Evolutionary conservation across 2,113 vertebrate genomes (phyloP), one percentile per base, ranked within the genome.

Genomic region (Mugil cephalus): DNA sequence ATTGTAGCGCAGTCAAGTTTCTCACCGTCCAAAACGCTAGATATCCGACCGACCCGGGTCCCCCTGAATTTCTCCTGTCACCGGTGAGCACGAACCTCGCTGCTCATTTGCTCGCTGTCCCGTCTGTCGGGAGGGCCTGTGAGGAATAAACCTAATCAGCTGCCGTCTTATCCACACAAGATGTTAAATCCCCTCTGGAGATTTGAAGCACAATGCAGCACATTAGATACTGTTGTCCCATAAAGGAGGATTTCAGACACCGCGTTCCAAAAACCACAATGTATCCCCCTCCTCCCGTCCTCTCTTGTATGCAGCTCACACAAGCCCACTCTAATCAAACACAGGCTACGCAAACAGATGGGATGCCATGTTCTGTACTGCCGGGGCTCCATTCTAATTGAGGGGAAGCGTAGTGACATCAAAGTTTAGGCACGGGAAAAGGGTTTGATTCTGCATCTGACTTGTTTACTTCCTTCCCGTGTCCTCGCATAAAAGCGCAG

Each of bases 391-490:
- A 64, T 40, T 61, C 76, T 91, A 85, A 91, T 88, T 80, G 76
- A 80, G 40, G 40, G 10, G 74, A 53, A 80, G 70, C 80, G 83
- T 82, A 83, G 68, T 84, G 63, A 83, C 78, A 87, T 89, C 77
- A 81, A 80, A 69, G 77, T 77, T 73, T 54, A 30, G 65, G 82
- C 68, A 84, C 43, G 76, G 80, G 48, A 60, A 73, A 67, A 51
- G 52, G 77, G 62, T 89, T 17, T 75, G 63, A 74, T 66, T 59
- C 43, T 50, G 42, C 10, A 15, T 50, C 40, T 78, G 76, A 47
- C 7, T 48, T 75, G 67, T 77, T 70, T 73, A 58, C 51, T 35
- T 60, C 24, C 24, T 3, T 30, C 5, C 24, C 24, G 5, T 30
- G 24, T 5, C 24, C 5, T 30, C 3, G 5, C 24, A 30, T 30